phyloP scores from a whole-genome alignment of 1,140 invertebrate species.

The Zelostemma sp. region DNA sequence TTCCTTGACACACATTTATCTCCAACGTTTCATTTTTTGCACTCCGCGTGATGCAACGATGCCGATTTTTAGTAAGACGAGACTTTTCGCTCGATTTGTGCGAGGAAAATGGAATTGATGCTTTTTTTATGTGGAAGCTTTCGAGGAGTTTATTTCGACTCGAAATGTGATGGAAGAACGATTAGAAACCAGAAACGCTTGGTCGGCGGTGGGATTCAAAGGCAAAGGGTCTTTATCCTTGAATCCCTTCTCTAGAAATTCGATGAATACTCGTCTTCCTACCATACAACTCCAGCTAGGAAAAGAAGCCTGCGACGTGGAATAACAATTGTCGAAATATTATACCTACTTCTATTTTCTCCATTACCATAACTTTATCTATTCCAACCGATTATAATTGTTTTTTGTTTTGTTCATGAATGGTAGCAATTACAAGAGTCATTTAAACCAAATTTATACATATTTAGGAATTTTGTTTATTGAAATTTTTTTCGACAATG shows the following conservation, averaged over 20 bases:
- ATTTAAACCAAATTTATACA: conserved; percentile 8
- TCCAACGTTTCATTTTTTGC: neutral
- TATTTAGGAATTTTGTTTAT: too few relatives aligned
- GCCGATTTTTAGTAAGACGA: neutral
- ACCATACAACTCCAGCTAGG: neutral
- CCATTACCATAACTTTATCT: conserved; percentile 5
- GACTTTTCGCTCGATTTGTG: neutral
- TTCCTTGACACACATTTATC: neutral
- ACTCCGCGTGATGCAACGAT: neutral
- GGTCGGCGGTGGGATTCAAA: neutral
- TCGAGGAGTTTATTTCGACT: neutral
- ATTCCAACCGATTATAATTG: conserved; percentile 5
- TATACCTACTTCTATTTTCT: conserved; percentile 4
- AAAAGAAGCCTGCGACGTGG: neutral
- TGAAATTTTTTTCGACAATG: too few relatives aligned
- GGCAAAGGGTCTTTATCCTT: conserved; percentile 28
- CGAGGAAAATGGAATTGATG: neutral
- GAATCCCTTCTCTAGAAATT: conserved; percentile 43
- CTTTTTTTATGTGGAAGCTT: neutral
- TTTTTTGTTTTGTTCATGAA: too few relatives aligned
- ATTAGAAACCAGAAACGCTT: conserved; percentile 3
- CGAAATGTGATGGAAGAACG: neutral
- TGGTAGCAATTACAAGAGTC: too few relatives aligned
- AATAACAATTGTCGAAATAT: conserved; percentile 16
- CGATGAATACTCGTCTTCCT: conserved; percentile 3